These are phyloP conservation scores for Hypena proboscidalis DNA, from an alignment of 2,888 invertebrate species.

Conservation along the genomic window DNA sequence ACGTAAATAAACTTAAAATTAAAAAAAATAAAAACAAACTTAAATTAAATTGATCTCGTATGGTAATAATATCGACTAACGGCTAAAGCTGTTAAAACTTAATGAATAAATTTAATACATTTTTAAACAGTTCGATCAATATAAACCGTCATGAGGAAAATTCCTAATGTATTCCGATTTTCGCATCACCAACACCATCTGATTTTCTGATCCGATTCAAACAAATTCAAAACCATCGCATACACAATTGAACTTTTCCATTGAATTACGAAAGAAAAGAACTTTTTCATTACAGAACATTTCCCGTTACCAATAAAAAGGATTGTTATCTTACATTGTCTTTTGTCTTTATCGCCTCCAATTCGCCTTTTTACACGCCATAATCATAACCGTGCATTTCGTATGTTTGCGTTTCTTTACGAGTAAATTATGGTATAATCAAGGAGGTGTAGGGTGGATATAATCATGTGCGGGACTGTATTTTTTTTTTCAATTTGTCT, in stretches of 20 bases:
- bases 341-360: constrained; percentile 16
- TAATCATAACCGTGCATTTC: constrained; percentile 27
- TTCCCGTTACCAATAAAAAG: constrained; percentile 15
- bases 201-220: background rate
- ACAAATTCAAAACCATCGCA: constrained; percentile 2
- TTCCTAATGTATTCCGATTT: background rate
- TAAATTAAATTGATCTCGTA: too few species aligned
- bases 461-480: too few species aligned
- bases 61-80: too few species aligned
- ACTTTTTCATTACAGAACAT: constrained; percentile 14
- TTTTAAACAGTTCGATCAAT: too few species aligned
- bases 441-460: constrained; percentile 23
- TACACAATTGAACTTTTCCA: constrained; percentile 13
- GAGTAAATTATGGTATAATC: constrained; percentile 28
- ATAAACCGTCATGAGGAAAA: too few species aligned
- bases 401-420: constrained; percentile 30
- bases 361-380: constrained; percentile 12
- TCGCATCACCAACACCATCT: background rate
- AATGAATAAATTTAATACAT: too few species aligned
- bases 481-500: constrained; percentile 16
- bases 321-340: constrained; percentile 12
- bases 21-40: too few species aligned
- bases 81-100: too few species aligned
- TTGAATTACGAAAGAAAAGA: constrained; percentile 11
- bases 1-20: too few species aligned